phyloP scores from a whole-genome alignment of 1,140 invertebrate genomes.

The Cydia amplana region DNA sequence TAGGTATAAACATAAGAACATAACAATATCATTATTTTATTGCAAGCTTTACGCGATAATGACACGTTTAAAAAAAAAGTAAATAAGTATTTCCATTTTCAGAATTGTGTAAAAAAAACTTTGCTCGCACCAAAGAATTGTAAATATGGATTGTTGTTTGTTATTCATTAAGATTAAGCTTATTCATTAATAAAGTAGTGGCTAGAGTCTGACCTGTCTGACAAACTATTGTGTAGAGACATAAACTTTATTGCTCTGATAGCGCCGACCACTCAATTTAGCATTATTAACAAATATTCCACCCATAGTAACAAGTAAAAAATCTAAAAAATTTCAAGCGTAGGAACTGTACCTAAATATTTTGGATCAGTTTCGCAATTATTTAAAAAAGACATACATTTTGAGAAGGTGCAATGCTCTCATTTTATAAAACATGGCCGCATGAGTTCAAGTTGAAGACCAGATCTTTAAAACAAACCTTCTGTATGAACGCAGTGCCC shows the following conservation, averaged over 20 bases:
- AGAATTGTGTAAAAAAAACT: too few species aligned
- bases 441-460: not conserved
- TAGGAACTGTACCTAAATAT: too few species aligned
- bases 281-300: not conserved
- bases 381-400: not conserved
- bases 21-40: too few species aligned
- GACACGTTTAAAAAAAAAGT: too few species aligned
- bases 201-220: not conserved
- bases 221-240: not conserved
- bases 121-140: too few species aligned
- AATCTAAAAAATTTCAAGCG: not conserved
- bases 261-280: not conserved
- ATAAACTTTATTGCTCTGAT: not conserved
- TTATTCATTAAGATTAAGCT: too few species aligned
- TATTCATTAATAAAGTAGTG: too few species aligned
- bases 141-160: too few species aligned
- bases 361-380: too few species aligned
- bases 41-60: too few species aligned
- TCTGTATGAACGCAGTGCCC: slow-evolving; percentile 34
- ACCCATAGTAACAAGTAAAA: not conserved
- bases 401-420: not conserved
- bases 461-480: slow-evolving; percentile 13
- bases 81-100: too few species aligned
- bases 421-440: not conserved
- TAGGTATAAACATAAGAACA: too few species aligned